phyloP scores from a whole-genome alignment of 2,797 vertebrate genomes.

The Takifugu ocellatus region DNA sequence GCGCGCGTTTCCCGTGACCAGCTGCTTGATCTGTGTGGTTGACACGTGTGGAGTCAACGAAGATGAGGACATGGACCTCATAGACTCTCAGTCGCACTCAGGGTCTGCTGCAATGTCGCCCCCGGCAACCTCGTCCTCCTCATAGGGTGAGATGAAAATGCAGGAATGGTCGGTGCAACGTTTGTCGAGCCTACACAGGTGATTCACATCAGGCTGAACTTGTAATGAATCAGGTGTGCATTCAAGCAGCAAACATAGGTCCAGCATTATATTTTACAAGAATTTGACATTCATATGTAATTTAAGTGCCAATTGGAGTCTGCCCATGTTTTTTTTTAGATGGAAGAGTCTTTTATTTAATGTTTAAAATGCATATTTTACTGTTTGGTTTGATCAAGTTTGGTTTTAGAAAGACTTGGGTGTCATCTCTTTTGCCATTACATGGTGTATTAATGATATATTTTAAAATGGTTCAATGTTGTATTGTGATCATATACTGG shows the following conservation, averaged over 20 bases:
- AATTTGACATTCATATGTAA: too few species aligned
- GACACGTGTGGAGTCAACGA: conserved; percentile 97
- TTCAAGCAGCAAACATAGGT: background rate
- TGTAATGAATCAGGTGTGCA: background rate
- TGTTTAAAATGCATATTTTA: too few species aligned
- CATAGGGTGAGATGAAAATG: conserved; percentile 10
- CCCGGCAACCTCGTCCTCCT: conserved; percentile 48
- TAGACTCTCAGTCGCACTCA: conserved; percentile 59
- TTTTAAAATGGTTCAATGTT: too few species aligned
- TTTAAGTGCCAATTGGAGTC: too few species aligned
- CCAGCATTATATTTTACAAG: background rate
- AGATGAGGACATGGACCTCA: conserved; percentile 82
- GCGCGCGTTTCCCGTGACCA: conserved; percentile 94
- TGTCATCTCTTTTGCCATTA: too few species aligned
- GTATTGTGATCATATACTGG: too few species aligned
- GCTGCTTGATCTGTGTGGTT: conserved; percentile 95
- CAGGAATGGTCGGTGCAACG: background rate
- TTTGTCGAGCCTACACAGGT: background rate
- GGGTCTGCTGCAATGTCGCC: conserved; percentile 35
- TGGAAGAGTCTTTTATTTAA: too few species aligned
- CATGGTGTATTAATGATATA: too few species aligned
- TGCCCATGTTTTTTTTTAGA: too few species aligned
- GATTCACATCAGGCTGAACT: background rate
- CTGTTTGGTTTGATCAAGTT: too few species aligned
- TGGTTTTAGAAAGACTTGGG: too few species aligned